Percentiles rank a stretch among this genome's conserved stretches.
phyloP scores from a whole-genome alignment of 2,888 invertebrate species.

The Campoplex nolae region DNA sequence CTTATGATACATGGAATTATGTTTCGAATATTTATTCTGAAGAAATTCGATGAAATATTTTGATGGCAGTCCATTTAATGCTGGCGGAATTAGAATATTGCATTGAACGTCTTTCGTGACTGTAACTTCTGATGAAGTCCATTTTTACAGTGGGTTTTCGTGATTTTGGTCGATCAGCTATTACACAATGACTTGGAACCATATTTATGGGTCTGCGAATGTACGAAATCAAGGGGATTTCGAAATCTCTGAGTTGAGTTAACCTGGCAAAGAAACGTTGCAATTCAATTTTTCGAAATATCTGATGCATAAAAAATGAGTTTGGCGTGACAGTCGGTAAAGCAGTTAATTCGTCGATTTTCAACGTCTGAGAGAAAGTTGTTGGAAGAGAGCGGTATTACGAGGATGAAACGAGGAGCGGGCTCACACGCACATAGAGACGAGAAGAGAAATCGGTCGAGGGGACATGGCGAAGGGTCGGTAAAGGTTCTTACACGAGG shows the following conservation, averaged over 20 bases:
- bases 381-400: slow-evolving; percentile 35
- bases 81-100: no score
- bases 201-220: background rate
- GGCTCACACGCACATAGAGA: slow-evolving; percentile 13
- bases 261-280: background rate
- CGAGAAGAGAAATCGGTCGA: slow-evolving; percentile 8
- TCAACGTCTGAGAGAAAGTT: slow-evolving; percentile 41
- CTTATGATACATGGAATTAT: background rate
- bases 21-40: background rate
- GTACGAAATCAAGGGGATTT: background rate
- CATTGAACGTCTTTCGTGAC: no score
- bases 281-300: background rate
- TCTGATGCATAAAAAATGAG: slow-evolving; percentile 8
- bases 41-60: background rate
- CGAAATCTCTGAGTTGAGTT: background rate
- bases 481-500: slow-evolving; percentile 54
- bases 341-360: slow-evolving; percentile 61
- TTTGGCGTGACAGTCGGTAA: slow-evolving; percentile 72
- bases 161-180: background rate
- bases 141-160: background rate
- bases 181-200: background rate
- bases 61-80: no score
- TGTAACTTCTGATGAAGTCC: background rate
- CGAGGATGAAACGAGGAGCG: slow-evolving; percentile 36
- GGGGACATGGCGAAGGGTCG: slow-evolving; percentile 57